Conservation (phyloP, 2,113 vertebrate species). For the Trachemys scripta region DNA sequence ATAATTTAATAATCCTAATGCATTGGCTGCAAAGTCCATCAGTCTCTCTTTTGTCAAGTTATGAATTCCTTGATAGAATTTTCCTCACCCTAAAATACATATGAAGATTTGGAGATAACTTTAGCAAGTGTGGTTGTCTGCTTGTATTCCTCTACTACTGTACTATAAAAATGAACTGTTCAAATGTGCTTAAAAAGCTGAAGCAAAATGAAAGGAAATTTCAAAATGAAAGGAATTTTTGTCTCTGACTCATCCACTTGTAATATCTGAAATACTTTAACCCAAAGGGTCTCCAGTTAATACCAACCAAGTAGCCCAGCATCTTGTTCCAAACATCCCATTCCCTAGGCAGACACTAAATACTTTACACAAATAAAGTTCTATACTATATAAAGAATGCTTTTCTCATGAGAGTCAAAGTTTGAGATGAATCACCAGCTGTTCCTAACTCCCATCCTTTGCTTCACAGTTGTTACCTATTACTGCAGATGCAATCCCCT, state of each 20-base stretch:
- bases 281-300: constrained; percentile 10
- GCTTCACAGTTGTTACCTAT: neutral
- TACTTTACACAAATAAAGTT: accelerated
- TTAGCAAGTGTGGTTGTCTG: neutral
- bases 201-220: constrained; percentile 31
- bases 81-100: neutral
- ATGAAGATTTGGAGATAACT: constrained; percentile 8
- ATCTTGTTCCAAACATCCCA: accelerated
- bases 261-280: constrained; percentile 45
- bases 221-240: constrained; percentile 30
- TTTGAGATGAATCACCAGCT: neutral
- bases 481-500: neutral
- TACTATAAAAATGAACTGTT: constrained; percentile 34
- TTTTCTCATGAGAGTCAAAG: constrained; percentile 1
- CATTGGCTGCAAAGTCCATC: constrained; percentile 11
- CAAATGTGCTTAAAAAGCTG: constrained; percentile 55
- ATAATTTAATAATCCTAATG: constrained; percentile 59
- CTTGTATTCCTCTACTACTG: neutral
- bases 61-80: constrained; percentile 42
- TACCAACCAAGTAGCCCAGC: neutral
- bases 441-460: neutral
- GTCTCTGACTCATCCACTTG: constrained; percentile 17
- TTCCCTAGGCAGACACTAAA: neutral
- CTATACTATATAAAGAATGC: neutral
- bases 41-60: neutral